A percentile compares a stretch with the other conserved stretches of the same genome.
These are phyloP conservation scores for Acanthornis magna DNA, from an alignment of 2,797 vertebrate species.

Conservation along the genomic window DNA sequence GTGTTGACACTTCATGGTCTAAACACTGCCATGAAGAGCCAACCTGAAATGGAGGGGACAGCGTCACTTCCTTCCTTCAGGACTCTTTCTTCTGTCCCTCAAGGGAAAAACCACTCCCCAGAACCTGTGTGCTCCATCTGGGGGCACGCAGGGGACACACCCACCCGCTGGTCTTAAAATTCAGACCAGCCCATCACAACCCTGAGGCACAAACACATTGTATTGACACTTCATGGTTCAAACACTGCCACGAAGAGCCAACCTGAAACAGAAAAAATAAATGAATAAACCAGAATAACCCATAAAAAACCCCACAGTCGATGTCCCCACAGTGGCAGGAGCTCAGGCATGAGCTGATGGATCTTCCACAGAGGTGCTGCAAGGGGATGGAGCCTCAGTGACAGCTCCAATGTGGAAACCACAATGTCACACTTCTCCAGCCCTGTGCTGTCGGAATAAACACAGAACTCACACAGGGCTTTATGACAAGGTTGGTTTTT, in stretches of 20 bases:
- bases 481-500: neutral
- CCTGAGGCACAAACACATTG: neutral
- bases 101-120: no score
- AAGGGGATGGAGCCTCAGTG: neutral
- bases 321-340: neutral
- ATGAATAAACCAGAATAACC: accelerated
- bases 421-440: neutral
- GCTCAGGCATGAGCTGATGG: neutral
- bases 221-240: neutral
- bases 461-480: neutral
- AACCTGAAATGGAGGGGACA: neutral
- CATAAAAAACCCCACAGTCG: neutral
- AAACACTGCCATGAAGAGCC: neutral
- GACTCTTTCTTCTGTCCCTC: no score
- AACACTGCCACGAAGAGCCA: neutral
- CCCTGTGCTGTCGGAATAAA: neutral
- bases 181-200: neutral
- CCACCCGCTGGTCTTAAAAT: neutral
- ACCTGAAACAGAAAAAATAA: neutral
- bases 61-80: no score
- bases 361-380: neutral
- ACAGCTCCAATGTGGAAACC: neutral
- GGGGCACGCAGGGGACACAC: no score
- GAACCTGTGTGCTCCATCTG: no score
- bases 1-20: neutral